Base-by-base conservation (phyloP, 2,888 invertebrate species). In the Mythimna impura region DNA sequence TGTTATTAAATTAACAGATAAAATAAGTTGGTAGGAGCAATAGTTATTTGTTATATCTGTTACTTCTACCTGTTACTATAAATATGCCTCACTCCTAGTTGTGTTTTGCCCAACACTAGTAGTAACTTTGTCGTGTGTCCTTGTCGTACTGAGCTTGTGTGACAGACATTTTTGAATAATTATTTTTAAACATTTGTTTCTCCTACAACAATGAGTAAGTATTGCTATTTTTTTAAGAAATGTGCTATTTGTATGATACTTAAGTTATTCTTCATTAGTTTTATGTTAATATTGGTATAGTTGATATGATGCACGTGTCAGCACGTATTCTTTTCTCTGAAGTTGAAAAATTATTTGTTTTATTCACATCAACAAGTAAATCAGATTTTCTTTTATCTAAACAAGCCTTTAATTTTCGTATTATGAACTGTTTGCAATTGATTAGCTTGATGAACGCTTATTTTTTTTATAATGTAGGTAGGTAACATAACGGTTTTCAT, bases 131-230 rank as follows among this genome's bases (percentile, higher is more conserved):
- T 63, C 10, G 72, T 57, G 61, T 61, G 61, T 60, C 61, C 61
- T 72, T 66, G 67, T 74, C 74, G 67, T 73, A n/a, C 66, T 3
- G 67, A 87, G 86, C 73, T 72, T 75, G 86, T 86, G 84, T 84
- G 84, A 84, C 79, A 84, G 86, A 86, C 84, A 86, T 84, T 84
- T 79, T 86, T 70, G 82, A 86, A 78, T 75, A 81, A 73, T 76
- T 81, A 81, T 78, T 84, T 84, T 86, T 71, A 73, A 66, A 84
- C 71, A 72, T 74, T 77, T 81, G 73, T 81, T 78, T 79, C 69
- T 67, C 36, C 73, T 76, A 64, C 69, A 84, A 67, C 71, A 73
- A 84, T 84, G 84, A 84, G 84, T 84, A 81, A 84, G 84, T 84
- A 66, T 55, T 55, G 25, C 50, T 43, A 55, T 54, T 55, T 77